Conservation (phyloP, 2,888 invertebrate species). For the Allygus modestus region DNA sequence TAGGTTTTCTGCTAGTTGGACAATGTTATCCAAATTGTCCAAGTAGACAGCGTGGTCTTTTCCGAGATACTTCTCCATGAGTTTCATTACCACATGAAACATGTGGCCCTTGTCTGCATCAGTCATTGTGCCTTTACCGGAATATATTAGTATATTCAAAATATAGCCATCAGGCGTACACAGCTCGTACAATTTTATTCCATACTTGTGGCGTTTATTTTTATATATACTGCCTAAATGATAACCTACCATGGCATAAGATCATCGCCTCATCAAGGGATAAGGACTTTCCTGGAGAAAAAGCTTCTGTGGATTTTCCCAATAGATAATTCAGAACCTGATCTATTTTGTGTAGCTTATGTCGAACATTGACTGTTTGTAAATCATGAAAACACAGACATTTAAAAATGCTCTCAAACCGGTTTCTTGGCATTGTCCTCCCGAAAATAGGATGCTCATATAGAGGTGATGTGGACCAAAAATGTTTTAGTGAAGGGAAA, state of each 20-base stretch:
- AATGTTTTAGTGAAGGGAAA: constrained; percentile 38
- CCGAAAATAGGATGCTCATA: constrained; percentile 48
- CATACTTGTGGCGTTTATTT: constrained; percentile 34
- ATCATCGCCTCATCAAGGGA: constrained; percentile 52
- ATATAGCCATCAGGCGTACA: constrained; percentile 49
- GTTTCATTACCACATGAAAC: constrained; percentile 32
- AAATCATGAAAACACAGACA: constrained; percentile 54
- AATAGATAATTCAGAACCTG: constrained; percentile 16
- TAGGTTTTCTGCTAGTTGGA: constrained; percentile 54
- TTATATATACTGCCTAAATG: constrained; percentile 46
- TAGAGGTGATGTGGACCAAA: constrained; percentile 18
- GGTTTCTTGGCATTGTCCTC: constrained; percentile 53
- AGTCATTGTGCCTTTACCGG: constrained; percentile 28
- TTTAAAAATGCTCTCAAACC: constrained; percentile 31
- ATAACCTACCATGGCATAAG: constrained; percentile 29
- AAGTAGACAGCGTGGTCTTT: constrained; percentile 27
- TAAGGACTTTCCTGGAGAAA: constrained; percentile 47
- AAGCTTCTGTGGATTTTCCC: constrained; percentile 8
- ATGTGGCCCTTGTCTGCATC: constrained; percentile 30
- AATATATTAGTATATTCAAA: constrained; percentile 36
- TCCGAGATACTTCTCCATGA: constrained; percentile 1
- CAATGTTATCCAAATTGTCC: constrained; percentile 58
- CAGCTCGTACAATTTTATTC: constrained; percentile 42
- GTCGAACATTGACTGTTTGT: background rate
- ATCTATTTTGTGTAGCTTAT: constrained; percentile 29